A percentile compares a stretch with the other conserved stretches of the same genome.
These are phyloP conservation scores for Engraulis encrasicolus DNA, from an alignment of 2,113 vertebrate genomes.

Conservation along the genomic window DNA sequence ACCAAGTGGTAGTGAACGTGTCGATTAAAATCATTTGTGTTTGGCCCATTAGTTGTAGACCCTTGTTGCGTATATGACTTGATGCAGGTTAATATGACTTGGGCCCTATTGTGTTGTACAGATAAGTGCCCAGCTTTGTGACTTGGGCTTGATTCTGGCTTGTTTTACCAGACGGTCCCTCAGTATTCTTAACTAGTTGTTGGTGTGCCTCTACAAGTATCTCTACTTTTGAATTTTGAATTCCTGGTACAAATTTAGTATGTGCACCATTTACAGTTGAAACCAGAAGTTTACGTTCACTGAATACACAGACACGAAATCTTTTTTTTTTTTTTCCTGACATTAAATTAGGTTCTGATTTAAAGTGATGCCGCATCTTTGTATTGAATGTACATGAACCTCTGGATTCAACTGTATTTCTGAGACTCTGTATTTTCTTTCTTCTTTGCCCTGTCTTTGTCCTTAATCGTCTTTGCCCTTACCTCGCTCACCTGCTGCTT, in stretches of 20 bases:
- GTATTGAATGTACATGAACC: too few relatives aligned
- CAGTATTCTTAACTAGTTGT: not conserved
- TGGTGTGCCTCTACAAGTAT: not conserved
- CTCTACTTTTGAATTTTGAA: not conserved
- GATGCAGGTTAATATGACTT: not conserved
- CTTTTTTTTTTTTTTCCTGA: too few relatives aligned
- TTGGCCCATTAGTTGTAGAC: not conserved
- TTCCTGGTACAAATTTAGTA: not conserved
- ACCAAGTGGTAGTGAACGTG: not conserved
- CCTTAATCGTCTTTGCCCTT: constrained; percentile 18
- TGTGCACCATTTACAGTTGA: too few relatives aligned
- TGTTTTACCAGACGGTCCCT: not conserved
- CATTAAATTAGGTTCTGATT: too few relatives aligned
- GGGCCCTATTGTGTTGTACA: not conserved
- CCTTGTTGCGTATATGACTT: not conserved
- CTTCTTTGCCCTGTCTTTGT: constrained; percentile 18
- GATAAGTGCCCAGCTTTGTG: not conserved
- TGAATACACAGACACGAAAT: too few relatives aligned
- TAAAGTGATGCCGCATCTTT: too few relatives aligned
- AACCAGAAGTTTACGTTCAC: too few relatives aligned
- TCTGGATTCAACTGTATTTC: too few relatives aligned
- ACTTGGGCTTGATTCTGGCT: not conserved
- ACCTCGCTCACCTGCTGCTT: constrained; percentile 35
- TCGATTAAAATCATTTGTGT: not conserved
- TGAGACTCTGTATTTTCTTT: not conserved